Evolutionary conservation across 2,797 vertebrate species (phyloP).

Genomic region (Sphenopsis melanotis): DNA sequence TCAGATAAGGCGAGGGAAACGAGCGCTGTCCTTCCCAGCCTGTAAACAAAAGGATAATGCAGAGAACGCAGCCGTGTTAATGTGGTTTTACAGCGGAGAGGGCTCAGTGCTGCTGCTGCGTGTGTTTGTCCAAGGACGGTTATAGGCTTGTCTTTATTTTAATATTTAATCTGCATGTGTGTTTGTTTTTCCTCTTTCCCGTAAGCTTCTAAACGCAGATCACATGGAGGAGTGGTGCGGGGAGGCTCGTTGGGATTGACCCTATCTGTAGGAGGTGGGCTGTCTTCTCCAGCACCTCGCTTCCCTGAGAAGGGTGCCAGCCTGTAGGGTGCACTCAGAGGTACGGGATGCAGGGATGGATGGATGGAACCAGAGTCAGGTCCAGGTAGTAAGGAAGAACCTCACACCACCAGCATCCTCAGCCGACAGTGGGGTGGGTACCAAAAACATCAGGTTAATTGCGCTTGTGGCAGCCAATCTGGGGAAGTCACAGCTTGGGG

Average conservation of each 20-base stretch:
- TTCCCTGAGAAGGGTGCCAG: not conserved
- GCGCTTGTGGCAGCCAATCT: not conserved
- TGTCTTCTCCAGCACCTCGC: not conserved
- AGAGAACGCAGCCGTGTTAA: not conserved
- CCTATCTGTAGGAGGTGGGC: not conserved
- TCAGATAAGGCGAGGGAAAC: not conserved
- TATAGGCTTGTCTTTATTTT: not conserved
- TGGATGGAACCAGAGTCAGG: not conserved
- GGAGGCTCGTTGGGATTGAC: not conserved
- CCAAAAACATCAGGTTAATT: not conserved
- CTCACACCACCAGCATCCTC: not conserved
- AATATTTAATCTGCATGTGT: not conserved
- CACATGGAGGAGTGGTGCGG: not conserved
- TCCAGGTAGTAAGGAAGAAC: not conserved
- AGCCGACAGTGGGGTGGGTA: not conserved
- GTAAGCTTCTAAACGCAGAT: not conserved
- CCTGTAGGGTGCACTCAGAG: not conserved
- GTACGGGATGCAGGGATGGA: not conserved
- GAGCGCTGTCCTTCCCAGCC: not conserved
- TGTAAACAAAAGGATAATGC: not conserved
- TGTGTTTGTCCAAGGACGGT: not conserved
- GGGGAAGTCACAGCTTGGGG: not conserved
- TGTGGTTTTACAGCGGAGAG: not conserved
- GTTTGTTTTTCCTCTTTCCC: constrained; percentile 17
- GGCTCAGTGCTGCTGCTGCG: not conserved